Evolutionary conservation across 1,140 invertebrate species (phyloP), one percentile per base, ranked within the genome.

Genomic region (Aphelinus atriplicis): DNA sequence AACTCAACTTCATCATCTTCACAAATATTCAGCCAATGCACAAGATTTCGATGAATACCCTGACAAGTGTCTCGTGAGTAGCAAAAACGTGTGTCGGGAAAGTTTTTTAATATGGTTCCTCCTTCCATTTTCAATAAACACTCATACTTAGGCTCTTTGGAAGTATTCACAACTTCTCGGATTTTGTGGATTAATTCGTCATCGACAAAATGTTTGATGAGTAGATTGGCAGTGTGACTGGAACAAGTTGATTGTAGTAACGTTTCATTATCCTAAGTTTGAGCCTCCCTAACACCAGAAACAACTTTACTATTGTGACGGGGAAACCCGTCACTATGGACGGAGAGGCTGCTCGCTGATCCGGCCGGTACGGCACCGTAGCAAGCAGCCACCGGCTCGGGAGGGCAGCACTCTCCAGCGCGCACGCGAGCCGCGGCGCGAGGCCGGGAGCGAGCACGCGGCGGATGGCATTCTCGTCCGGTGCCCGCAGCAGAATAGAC

Each of bases 231-330:
- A 42, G 3, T 61, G 60, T 61, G 60, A 42, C 60, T 61, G 3
- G 60, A 61, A 42, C 60, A 61, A 61, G 60, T 61, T 42, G 60
- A 61, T 61, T 61, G 60, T 42, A 10, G 43, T 42, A 61, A 61
- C 7, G 7, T 61, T 61, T 61, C 10, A 2, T 43, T 7, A 45
- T 61, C 6, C 26, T 26, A 26, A 26, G 26, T 26, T 26, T 26
- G 26, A 26, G 26, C 26, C 26, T 26, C 26, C 26, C 26, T 26
- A 26, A 26, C 26, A 26, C 26, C 26, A 26, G 26, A 26, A 26
- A 26, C 26, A 26, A 26, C 26, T 26, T 26, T 26, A 26, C 26
- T 26, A 26, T 26, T 26, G 26, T 26, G 26, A 26, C 26, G 26
- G 26, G 26, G 26, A 26, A 26, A 26, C 26, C 26, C 26, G 26